A percentile compares a stretch with the other conserved stretches of the same genome.
Evolutionary conservation across 2,888 invertebrate species (phyloP).

Genomic region (Luffia ferchaultella): DNA sequence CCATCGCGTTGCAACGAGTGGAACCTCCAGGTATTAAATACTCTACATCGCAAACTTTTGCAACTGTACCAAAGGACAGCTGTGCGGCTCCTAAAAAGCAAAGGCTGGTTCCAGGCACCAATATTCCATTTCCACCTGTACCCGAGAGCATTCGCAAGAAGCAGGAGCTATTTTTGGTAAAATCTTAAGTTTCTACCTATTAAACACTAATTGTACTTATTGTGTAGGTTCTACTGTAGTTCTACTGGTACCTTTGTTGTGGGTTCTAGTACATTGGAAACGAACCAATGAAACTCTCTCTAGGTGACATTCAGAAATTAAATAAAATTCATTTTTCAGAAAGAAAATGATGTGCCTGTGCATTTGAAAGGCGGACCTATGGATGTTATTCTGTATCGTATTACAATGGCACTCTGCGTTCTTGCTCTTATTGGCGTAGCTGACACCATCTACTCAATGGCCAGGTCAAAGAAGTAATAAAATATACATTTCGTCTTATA

Average conservation of each 20-base stretch:
- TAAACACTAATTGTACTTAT: too few relatives aligned
- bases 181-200: constrained; percentile 1
- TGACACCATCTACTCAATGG: constrained; percentile 36
- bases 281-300: too few relatives aligned
- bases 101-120: constrained; percentile 47
- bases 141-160: constrained; percentile 35
- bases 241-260: too few relatives aligned
- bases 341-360: constrained; percentile 65
- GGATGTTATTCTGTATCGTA: constrained; percentile 54
- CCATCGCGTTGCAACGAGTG: constrained; percentile 52
- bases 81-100: constrained; percentile 35
- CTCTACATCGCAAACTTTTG: constrained; percentile 42
- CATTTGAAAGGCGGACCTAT: constrained; percentile 66
- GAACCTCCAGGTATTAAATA: constrained; percentile 45
- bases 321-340: constrained; percentile 37
- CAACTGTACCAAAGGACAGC: constrained; percentile 38
- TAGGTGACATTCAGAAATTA: too few relatives aligned
- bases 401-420: constrained; percentile 45
- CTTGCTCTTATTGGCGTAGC: constrained; percentile 39
- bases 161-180: constrained; percentile 51
- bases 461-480: not conserved
- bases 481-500: too few relatives aligned
- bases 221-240: too few relatives aligned
- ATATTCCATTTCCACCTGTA: constrained; percentile 40
- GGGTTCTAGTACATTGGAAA: too few relatives aligned